These are phyloP conservation scores for Microcebus tavaratra DNA, from an alignment of 2,113 vertebrate species.

Conservation along the genomic window DNA sequence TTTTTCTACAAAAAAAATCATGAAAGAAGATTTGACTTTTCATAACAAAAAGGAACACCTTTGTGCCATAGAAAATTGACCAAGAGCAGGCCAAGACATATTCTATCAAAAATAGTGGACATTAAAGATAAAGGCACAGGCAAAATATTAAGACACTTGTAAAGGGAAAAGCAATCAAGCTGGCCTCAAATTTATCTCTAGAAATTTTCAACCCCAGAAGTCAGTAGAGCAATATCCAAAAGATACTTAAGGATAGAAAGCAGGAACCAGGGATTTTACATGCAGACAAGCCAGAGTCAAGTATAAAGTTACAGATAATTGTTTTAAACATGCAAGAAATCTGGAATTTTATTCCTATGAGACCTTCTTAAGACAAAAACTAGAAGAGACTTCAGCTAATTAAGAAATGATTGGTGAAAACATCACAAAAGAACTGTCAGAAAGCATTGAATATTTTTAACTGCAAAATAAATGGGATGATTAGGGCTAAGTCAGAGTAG, in stretches of 20 bases:
- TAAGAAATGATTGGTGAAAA: background rate
- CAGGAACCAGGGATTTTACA: background rate
- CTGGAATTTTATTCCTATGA: background rate
- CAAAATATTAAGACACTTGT: background rate
- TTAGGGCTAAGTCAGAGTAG: background rate
- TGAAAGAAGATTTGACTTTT: background rate
- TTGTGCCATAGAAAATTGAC: background rate
- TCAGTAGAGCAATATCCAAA: background rate
- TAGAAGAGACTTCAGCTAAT: background rate
- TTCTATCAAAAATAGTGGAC: background rate
- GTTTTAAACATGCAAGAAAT: background rate
- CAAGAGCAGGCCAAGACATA: background rate
- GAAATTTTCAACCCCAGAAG: background rate
- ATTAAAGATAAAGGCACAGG: background rate
- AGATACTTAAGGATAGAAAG: background rate
- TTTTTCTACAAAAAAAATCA: background rate
- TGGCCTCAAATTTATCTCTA: background rate
- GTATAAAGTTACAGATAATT: slow-evolving; percentile 11
- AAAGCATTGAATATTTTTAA: background rate
- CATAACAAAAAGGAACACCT: background rate
- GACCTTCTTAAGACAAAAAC: background rate
- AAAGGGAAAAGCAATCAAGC: background rate
- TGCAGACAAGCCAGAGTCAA: background rate
- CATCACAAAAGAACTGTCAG: background rate
- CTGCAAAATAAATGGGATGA: background rate